phyloP scores from a whole-genome alignment of 2,888 invertebrate species.

The Ametastegia equiseti region DNA sequence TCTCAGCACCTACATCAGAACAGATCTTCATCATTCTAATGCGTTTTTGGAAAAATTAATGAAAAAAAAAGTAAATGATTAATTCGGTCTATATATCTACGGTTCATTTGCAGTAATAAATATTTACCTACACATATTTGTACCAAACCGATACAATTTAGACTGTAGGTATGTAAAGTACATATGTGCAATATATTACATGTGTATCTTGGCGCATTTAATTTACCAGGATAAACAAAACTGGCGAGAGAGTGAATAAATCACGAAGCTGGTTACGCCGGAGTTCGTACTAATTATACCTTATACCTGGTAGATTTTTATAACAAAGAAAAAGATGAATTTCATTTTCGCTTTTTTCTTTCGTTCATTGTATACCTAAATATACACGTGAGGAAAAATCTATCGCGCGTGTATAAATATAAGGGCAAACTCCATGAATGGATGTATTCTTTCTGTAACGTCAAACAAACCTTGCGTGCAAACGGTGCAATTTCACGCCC shows the following conservation, averaged over 20 bases:
- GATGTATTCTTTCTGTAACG: slow-evolving; percentile 17
- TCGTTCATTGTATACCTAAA: neutral
- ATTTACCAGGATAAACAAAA: slow-evolving; percentile 33
- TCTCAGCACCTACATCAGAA: too few species aligned
- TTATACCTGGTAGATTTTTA: neutral
- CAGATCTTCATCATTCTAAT: too few species aligned
- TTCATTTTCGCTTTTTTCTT: neutral
- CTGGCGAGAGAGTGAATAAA: slow-evolving; percentile 14
- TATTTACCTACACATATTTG: too few species aligned
- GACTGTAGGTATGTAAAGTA: too few species aligned
- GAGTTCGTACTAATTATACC: neutral
- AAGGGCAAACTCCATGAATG: slow-evolving; percentile 14
- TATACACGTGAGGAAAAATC: neutral
- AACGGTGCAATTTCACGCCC: slow-evolving; percentile 38
- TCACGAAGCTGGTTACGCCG: neutral
- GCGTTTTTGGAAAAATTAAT: too few species aligned
- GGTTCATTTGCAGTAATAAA: too few species aligned
- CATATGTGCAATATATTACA: too few species aligned
- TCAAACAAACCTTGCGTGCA: slow-evolving; percentile 28
- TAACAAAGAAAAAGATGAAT: too few species aligned
- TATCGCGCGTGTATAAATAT: neutral
- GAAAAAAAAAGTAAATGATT: too few species aligned
- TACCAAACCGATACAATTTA: too few species aligned
- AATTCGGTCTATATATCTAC: too few species aligned
- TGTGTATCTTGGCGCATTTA: slow-evolving; percentile 3